Evolutionary conservation across 30 jellyfish, hydroid and myxozoan genomes (phyloP).

Genomic region (Turritopsis rubra): DNA sequence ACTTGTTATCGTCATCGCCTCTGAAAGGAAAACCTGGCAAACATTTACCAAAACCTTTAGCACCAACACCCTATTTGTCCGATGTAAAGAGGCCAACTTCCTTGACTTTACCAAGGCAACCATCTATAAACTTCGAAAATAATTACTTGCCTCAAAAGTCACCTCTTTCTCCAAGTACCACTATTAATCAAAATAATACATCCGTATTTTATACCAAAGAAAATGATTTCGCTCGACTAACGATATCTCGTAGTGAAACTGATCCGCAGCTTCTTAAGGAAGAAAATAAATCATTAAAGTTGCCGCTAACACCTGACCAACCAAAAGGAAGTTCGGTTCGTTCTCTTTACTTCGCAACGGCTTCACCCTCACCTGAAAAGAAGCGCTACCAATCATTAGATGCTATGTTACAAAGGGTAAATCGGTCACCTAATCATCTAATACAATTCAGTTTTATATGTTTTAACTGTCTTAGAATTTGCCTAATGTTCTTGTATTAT

Average conservation of each 20-base stretch:
- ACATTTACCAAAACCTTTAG: conserved; percentile 11
- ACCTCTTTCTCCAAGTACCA: neutral
- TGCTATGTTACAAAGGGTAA: conserved; percentile 8
- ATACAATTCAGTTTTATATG: neutral
- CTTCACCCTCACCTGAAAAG: conserved; percentile 10
- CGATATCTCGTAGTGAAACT: conserved; percentile 6
- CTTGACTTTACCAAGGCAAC: neutral
- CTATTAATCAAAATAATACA: neutral
- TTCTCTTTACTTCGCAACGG: neutral
- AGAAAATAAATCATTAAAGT: neutral
- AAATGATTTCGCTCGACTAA: neutral
- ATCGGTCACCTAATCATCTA: neutral
- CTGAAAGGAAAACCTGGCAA: neutral
- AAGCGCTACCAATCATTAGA: neutral
- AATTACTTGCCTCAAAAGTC: neutral
- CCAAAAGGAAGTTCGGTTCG: neutral
- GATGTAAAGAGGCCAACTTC: conserved; percentile 1
- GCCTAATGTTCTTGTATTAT: too few relatives aligned
- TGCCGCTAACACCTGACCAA: conserved; percentile 11
- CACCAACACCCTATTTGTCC: neutral
- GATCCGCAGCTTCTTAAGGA: neutral
- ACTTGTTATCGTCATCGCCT: neutral
- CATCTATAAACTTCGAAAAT: neutral
- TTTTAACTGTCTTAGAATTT: neutral
- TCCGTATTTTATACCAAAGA: conserved; percentile 7